These are phyloP conservation scores for Limanda limanda DNA, from an alignment of 2,113 vertebrate genomes.

Conservation along the genomic window DNA sequence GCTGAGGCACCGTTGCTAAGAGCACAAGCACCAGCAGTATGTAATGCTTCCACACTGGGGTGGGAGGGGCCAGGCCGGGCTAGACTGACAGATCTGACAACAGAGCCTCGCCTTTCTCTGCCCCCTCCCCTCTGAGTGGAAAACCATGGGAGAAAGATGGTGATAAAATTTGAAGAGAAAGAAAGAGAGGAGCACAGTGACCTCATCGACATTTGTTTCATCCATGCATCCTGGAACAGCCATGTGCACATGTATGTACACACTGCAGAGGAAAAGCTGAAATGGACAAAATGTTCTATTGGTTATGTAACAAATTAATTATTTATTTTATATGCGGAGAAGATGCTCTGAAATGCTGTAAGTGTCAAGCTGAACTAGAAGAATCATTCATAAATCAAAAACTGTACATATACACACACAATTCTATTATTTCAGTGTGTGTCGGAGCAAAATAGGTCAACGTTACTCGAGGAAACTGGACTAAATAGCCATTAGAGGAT, in stretches of 20 bases:
- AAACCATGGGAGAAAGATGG: conserved; percentile 57
- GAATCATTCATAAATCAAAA: not conserved
- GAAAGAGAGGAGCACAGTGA: conserved; percentile 31
- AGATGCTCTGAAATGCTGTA: conserved; percentile 39
- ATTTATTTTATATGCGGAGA: conserved; percentile 70
- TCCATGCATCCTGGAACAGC: not conserved
- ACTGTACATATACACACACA: not conserved
- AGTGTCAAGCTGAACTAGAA: conserved; percentile 20
- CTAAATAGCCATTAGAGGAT: conserved; percentile 4
- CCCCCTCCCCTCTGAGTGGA: conserved; percentile 64
- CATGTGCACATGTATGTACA: not conserved
- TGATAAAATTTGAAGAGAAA: conserved; percentile 56
- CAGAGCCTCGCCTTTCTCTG: conserved; percentile 76
- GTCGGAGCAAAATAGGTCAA: not conserved
- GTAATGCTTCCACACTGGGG: conserved; percentile 73
- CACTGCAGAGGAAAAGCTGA: conserved; percentile 12
- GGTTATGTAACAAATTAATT: conserved; percentile 76
- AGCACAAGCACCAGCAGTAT: conserved; percentile 78
- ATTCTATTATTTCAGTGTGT: not conserved
- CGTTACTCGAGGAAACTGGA: not conserved
- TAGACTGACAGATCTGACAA: conserved; percentile 80
- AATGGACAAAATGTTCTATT: conserved; percentile 57
- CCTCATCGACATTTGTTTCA: conserved; percentile 16
- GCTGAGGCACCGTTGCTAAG: conserved; percentile 82
- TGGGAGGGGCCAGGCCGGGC: conserved; percentile 71